Evolutionary conservation across 2,888 invertebrate species (phyloP).

Genomic region (Apamea sordens): DNA sequence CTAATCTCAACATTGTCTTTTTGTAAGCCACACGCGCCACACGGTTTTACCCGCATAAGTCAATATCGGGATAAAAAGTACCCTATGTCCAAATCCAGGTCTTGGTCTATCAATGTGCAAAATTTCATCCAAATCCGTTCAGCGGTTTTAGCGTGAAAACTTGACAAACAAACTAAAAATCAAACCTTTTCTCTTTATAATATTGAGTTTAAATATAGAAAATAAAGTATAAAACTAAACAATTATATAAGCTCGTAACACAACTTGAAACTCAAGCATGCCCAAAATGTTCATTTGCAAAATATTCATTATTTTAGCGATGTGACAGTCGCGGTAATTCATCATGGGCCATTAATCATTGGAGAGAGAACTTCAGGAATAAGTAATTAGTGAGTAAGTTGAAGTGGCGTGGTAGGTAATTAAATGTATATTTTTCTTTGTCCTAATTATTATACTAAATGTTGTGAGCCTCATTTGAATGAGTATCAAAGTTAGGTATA

Average conservation of each 20-base stretch:
- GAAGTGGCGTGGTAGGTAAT: conserved; percentile 22
- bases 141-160: neutral
- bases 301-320: conserved; percentile 32
- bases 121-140: neutral
- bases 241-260: neutral
- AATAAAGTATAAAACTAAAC: neutral
- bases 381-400: conserved; percentile 51
- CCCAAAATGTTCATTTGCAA: conserved; percentile 21
- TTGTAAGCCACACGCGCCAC: neutral
- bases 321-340: conserved; percentile 54
- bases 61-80: neutral
- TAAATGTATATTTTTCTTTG: conserved; percentile 44
- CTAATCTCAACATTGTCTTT: neutral
- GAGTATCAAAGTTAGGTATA: too few relatives aligned
- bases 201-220: neutral
- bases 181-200: neutral
- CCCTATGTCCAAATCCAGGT: neutral
- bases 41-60: neutral
- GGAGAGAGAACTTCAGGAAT: conserved; percentile 37
- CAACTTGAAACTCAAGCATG: neutral
- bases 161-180: neutral
- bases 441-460: conserved; percentile 6
- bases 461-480: neutral
- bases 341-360: conserved; percentile 62
- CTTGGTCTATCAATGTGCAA: neutral